These are phyloP conservation scores for Lepidonotus clava DNA, from an alignment of 2,888 invertebrate species.

Conservation along the genomic window DNA sequence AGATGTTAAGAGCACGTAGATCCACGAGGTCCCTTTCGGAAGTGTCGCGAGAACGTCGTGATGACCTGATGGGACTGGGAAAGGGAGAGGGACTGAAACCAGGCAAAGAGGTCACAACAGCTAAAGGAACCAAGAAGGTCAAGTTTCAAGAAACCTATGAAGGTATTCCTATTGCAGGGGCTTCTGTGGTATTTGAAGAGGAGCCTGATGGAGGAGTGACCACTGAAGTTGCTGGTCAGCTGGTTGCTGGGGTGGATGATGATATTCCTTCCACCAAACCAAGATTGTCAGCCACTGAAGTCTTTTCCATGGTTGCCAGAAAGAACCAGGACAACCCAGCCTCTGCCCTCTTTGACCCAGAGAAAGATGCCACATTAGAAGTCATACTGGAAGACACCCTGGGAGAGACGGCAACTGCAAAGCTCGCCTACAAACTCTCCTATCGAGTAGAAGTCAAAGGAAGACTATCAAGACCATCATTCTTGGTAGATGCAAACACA, in stretches of 20 bases:
- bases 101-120: conserved; percentile 55
- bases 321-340: background rate
- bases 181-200: conserved; percentile 64
- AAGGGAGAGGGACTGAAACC: background rate
- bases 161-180: conserved; percentile 66
- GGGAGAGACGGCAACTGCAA: background rate
- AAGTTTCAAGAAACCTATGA: conserved; percentile 65
- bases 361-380: conserved; percentile 32
- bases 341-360: background rate
- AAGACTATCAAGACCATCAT: conserved; percentile 31
- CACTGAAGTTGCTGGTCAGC: conserved; percentile 63
- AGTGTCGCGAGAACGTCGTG: background rate
- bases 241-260: conserved; percentile 64
- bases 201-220: conserved; percentile 58
- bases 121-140: conserved; percentile 63
- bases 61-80: conserved; percentile 15
- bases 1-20: background rate
- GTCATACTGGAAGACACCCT: background rate
- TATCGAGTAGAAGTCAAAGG: conserved; percentile 15
- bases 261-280: conserved; percentile 61
- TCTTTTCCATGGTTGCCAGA: background rate
- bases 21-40: background rate
- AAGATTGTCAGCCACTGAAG: conserved; percentile 58
- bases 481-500: conserved; percentile 40
- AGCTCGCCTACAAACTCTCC: conserved; percentile 25